These are phyloP conservation scores for Embiotoca jacksoni DNA, from an alignment of 2,113 vertebrate species.

Conservation along the genomic window DNA sequence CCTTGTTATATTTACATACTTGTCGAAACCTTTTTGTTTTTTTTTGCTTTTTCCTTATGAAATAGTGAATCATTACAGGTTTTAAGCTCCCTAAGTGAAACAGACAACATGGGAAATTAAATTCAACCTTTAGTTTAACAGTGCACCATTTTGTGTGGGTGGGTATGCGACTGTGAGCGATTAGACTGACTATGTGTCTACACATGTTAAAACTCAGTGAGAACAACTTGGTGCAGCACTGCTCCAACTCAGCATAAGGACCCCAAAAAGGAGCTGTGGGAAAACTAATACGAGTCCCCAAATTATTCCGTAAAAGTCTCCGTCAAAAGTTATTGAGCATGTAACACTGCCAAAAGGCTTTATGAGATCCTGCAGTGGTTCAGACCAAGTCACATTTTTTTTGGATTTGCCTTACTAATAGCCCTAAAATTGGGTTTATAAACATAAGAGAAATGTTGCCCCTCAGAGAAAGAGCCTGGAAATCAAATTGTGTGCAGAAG, in stretches of 20 bases:
- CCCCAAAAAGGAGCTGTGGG: slow-evolving; percentile 17
- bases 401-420: slow-evolving; percentile 49
- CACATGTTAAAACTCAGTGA: slow-evolving; percentile 31
- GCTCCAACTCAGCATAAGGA: slow-evolving; percentile 28
- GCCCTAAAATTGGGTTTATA: slow-evolving; percentile 53
- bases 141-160: slow-evolving; percentile 2
- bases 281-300: slow-evolving; percentile 54
- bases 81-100: slow-evolving; percentile 20
- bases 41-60: background rate
- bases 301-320: slow-evolving; percentile 57
- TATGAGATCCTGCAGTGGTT: slow-evolving; percentile 53
- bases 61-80: background rate
- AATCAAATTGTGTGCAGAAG: slow-evolving; percentile 12
- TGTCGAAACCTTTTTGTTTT: background rate
- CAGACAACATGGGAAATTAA: slow-evolving; percentile 21
- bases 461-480: slow-evolving; percentile 16
- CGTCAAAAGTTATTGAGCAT: slow-evolving; percentile 47
- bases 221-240: slow-evolving; percentile 14
- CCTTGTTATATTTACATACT: too few relatives aligned
- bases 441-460: slow-evolving; percentile 36
- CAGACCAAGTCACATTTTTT: slow-evolving; percentile 54
- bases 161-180: slow-evolving; percentile 15
- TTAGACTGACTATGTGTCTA: slow-evolving; percentile 11
- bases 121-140: slow-evolving; percentile 24
- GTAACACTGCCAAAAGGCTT: slow-evolving; percentile 54